Conservation (phyloP, 2,797 vertebrate genomes). For the Iguana delicatissima region DNA sequence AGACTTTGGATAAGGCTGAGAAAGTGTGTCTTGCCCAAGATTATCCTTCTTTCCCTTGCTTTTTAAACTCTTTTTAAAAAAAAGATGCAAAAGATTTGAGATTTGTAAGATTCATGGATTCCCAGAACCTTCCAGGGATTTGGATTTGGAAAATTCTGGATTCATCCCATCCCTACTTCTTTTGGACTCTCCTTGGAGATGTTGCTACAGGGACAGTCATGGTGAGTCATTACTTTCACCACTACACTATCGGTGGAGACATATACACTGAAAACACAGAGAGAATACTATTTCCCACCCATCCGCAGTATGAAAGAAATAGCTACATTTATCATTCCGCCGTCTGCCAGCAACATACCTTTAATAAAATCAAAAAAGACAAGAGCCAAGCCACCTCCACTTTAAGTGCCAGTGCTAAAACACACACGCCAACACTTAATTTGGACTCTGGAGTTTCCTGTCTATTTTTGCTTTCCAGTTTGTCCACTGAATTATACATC, state of each 20-base stretch:
- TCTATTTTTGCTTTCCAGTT: neutral
- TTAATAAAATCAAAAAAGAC: conserved; percentile 23
- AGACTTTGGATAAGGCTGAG: no score
- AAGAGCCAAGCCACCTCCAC: conserved; percentile 52
- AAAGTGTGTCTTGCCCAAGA: no score
- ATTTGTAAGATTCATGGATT: no score
- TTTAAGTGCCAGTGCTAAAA: conserved; percentile 51
- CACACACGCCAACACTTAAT: conserved; percentile 15
- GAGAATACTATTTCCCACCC: neutral
- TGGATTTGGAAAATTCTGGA: no score
- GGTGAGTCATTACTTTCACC: neutral
- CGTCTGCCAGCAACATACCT: conserved; percentile 1
- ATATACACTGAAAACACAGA: neutral
- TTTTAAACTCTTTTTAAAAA: no score
- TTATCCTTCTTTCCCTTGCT: no score
- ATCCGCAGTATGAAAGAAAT: neutral
- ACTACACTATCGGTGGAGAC: no score
- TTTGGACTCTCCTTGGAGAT: neutral
- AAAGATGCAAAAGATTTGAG: no score
- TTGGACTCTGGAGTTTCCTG: conserved; percentile 49
- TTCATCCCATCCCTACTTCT: neutral
- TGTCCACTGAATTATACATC: conserved; percentile 69
- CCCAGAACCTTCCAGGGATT: no score
- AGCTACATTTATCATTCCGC: neutral
- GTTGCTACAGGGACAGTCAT: neutral